Evolutionary conservation across 2,888 invertebrate species (phyloP), one percentile per base, ranked within the genome.

Genomic region (Pachymerium ferrugineum): DNA sequence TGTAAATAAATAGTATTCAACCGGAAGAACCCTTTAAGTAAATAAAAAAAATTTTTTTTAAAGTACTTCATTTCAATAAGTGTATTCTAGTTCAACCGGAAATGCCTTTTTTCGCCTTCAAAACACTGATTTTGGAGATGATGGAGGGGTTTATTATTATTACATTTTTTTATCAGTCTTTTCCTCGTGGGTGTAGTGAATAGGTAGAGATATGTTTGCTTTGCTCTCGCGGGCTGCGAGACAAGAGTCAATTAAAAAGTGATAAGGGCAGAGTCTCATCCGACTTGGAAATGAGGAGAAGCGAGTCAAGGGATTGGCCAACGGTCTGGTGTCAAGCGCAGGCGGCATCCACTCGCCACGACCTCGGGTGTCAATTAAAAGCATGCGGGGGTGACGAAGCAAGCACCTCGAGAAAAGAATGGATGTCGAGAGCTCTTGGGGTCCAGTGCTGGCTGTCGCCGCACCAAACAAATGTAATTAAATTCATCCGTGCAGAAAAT

Each of bases 231-330:
- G 54, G 54, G 54, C 54, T 25, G 47, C 54, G 25, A 54, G 54
- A 54, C 54, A 54, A 54, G 54, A 54, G 54, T 54, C 54, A 54
- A 54, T 54, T 54, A 54, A 54, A 54, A 54, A 54, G 54, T 54
- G 54, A 54, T 54, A 54, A 54, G 54, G 54, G 54, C 54, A 54
- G 54, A 54, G 54, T 25, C 54, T 54, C 54, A 54, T 54, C 54
- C 54, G 54, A 54, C 54, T 54, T 54, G 54, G 54, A 54, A 54
- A 54, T 54, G 54, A 54, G 54, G 54, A 25, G 54, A 54, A 28
- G 25, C 54, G 54, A 54, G 54, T 54, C 54, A 28, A 22, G 54
- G 54, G 54, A 54, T 54, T 54, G 54, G 54, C 54, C 54, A 54
- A 54, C 54, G 54, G 54, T 28, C 54, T 54, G 25, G 54, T 54